Percentiles rank a stretch among this genome's conserved stretches.
phyloP scores from a whole-genome alignment of 2,888 invertebrate genomes.

The Athalia cordata region DNA sequence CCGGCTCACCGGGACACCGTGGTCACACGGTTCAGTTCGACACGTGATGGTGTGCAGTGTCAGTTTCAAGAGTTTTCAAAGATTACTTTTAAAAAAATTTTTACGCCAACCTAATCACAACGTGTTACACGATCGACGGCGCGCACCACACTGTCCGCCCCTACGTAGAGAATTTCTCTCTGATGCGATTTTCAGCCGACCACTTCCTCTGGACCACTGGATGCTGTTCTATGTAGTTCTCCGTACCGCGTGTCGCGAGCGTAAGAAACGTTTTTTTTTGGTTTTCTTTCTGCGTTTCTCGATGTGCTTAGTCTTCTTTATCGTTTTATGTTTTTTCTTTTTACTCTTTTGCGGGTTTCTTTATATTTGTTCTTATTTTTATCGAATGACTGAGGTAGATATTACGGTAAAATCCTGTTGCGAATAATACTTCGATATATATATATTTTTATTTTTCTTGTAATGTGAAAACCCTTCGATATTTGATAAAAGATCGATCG shows the following conservation, averaged over 20 bases:
- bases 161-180: conserved; percentile 16
- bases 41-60: too few relatives aligned
- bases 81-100: conserved; percentile 47
- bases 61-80: neutral
- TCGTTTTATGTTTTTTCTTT: too few relatives aligned
- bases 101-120: conserved; percentile 52
- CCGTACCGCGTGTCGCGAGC: neutral
- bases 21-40: too few relatives aligned
- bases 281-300: neutral
- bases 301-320: too few relatives aligned
- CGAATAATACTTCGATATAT: too few relatives aligned
- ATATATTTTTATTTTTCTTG: too few relatives aligned
- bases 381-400: neutral
- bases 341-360: neutral
- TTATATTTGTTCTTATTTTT: neutral
- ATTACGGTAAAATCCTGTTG: too few relatives aligned
- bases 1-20: too few relatives aligned
- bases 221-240: neutral
- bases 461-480: too few relatives aligned
- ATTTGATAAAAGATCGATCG: too few relatives aligned
- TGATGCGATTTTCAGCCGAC: conserved; percentile 48
- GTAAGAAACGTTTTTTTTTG: neutral
- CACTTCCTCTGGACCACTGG: conserved; percentile 33
- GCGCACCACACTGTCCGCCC: conserved; percentile 60
- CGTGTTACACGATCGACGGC: conserved; percentile 63